Evolutionary conservation across 2,888 invertebrate species (phyloP).

Genomic region (Antitype chi): DNA sequence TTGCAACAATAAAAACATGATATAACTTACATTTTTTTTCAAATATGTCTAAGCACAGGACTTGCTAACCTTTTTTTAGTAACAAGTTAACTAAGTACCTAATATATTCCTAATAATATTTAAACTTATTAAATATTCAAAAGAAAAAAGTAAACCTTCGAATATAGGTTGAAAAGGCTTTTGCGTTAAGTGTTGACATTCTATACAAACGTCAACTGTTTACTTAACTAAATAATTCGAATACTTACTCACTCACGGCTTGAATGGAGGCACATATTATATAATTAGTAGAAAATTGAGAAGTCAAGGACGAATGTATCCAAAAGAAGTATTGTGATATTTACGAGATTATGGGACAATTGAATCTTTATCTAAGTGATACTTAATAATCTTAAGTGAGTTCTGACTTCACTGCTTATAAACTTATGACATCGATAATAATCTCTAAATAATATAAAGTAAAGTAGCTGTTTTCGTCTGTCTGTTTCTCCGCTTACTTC

Average conservation of each 20-base stretch:
- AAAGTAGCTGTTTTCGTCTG: no score
- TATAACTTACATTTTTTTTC: not conserved
- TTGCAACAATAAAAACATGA: slow-evolving; percentile 4
- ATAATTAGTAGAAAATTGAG: not conserved
- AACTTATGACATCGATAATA: not conserved
- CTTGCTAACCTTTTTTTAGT: no score
- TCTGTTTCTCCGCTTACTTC: no score
- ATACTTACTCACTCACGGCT: slow-evolving; percentile 22
- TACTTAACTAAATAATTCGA: slow-evolving; percentile 40
- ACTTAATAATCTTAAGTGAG: not conserved
- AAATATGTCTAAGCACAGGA: no score
- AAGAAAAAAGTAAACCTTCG: slow-evolving; percentile 14
- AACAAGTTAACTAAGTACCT: not conserved
- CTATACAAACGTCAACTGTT: slow-evolving; percentile 28
- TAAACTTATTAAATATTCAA: slow-evolving; percentile 8
- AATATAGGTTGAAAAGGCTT: slow-evolving; percentile 36
- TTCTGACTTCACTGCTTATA: no score
- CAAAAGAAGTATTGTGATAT: not conserved
- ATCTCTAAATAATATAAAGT: no score
- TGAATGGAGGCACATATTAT: not conserved
- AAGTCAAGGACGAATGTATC: not conserved
- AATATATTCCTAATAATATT: not conserved
- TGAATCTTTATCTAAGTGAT: not conserved
- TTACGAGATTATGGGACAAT: no score
- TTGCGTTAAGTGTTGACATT: slow-evolving; percentile 34